Evolutionary conservation across 2,113 vertebrate genomes (phyloP).

Genomic region (Pundamilia nyererei): DNA sequence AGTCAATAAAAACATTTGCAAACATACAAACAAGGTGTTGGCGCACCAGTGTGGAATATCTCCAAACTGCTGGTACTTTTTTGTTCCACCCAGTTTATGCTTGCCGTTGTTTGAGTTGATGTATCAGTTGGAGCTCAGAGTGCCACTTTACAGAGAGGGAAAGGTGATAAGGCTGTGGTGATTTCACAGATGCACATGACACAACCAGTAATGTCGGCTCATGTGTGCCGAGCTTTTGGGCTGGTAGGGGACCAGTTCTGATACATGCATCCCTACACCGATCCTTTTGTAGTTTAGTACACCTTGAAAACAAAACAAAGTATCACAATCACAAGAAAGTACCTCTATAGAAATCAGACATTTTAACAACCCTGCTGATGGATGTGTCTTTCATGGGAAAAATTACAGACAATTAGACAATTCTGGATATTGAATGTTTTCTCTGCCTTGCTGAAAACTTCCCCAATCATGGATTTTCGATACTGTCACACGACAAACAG

Average conservation of each 20-base stretch:
- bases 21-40: neutral
- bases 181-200: neutral
- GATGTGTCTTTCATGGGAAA: neutral
- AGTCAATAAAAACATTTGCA: neutral
- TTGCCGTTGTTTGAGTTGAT: neutral
- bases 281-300: neutral
- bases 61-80: neutral
- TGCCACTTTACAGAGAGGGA: neutral
- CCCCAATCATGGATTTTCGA: accelerated
- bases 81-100: neutral
- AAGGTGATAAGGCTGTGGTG: neutral
- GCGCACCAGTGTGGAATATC: neutral
- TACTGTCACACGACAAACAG: neutral
- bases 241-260: neutral
- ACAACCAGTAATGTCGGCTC: neutral
- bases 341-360: neutral
- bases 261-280: neutral
- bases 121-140: neutral
- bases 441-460: neutral
- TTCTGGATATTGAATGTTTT: neutral
- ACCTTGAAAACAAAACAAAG: neutral
- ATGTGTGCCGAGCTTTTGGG: neutral
- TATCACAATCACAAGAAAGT: neutral
- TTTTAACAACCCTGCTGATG: neutral
- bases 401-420: neutral